Evolutionary conservation across 1,140 invertebrate species (phyloP).

Genomic region (Drosophila orena): DNA sequence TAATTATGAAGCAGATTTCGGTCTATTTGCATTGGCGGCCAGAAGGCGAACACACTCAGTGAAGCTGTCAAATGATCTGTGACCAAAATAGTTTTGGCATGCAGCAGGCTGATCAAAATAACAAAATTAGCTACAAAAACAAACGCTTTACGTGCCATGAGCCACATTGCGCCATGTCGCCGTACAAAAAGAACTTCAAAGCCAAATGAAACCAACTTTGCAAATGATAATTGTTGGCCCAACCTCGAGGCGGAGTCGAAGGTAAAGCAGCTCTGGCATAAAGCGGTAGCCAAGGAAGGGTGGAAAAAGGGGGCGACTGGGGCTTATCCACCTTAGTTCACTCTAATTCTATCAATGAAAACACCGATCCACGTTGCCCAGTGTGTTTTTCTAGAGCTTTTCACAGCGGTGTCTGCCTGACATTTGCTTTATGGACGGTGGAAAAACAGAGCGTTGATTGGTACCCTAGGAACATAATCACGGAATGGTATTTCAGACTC

Average conservation of each 20-base stretch:
- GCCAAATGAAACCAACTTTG: slow-evolving; percentile 44
- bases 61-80: slow-evolving; percentile 65
- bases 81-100: slow-evolving; percentile 42
- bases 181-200: slow-evolving; percentile 41
- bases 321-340: slow-evolving; percentile 17
- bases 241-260: slow-evolving; percentile 27
- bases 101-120: slow-evolving; percentile 33
- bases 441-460: slow-evolving; percentile 38
- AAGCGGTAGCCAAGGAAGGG: slow-evolving; percentile 16
- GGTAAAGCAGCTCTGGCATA: slow-evolving; percentile 26
- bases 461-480: slow-evolving; percentile 32
- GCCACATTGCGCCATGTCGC: slow-evolving; percentile 58
- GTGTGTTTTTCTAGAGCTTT: slow-evolving; percentile 41
- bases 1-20: slow-evolving; percentile 69
- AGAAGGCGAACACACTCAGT: slow-evolving; percentile 40
- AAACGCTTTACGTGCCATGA: slow-evolving; percentile 42
- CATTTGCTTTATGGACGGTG: slow-evolving; percentile 17
- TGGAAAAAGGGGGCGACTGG: slow-evolving; percentile 5
- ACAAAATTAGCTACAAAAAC: slow-evolving; percentile 17
- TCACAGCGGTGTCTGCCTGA: slow-evolving; percentile 30
- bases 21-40: slow-evolving; percentile 63
- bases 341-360: slow-evolving; percentile 68
- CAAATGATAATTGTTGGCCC: slow-evolving; percentile 53
- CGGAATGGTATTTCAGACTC: slow-evolving; percentile 26
- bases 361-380: slow-evolving; percentile 7